Base-by-base conservation (phyloP, 1,140 invertebrate genomes). In the Eurosta solidaginis region DNA sequence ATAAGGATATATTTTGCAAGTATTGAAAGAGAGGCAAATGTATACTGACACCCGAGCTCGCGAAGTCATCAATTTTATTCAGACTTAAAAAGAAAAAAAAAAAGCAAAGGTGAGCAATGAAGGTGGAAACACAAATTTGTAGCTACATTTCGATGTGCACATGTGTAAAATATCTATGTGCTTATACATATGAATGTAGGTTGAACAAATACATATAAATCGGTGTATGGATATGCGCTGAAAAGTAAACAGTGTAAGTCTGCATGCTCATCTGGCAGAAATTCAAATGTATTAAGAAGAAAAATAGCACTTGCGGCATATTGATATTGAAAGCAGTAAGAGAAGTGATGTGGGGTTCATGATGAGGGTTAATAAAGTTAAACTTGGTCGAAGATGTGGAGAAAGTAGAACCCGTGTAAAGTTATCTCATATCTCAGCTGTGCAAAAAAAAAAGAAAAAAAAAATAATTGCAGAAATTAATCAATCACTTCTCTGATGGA, bases 181-280 rank as follows among this genome's bases (percentile, higher is more conserved):
- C 3, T 0, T 9, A 9, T 6, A 22, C 7, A 22, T 10, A 22
- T 22, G n/a, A n/a, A n/a, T n/a, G n/a, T n/a, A n/a, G n/a, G n/a
- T n/a, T n/a, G n/a, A n/a, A n/a, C n/a, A n/a, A n/a, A n/a, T n/a
- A n/a, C n/a, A n/a, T n/a, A n/a, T n/a, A n/a, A n/a, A n/a, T n/a
- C n/a, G n/a, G n/a, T n/a, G n/a, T n/a, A n/a, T n/a, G n/a, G n/a
- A n/a, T n/a, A n/a, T 54, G 12, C 9, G 27, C 6, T 20, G 10
- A 25, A 5, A 12, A 25, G 33, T 20, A n/a, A 68, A 33, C 33
- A 68, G 33, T 33, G 33, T 40, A 40, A 40, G 59, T 42, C 33
- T 29, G 59, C 12, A 40, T 68, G 59, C 59, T 40, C 59, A 68
- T 68, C 59, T 68, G 59, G 59, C 59, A 40, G 59, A 33, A 68